Evolutionary conservation across 92 coral and sea anemone genomes (phyloP).

Genomic region (Plumapathes pennacea): DNA sequence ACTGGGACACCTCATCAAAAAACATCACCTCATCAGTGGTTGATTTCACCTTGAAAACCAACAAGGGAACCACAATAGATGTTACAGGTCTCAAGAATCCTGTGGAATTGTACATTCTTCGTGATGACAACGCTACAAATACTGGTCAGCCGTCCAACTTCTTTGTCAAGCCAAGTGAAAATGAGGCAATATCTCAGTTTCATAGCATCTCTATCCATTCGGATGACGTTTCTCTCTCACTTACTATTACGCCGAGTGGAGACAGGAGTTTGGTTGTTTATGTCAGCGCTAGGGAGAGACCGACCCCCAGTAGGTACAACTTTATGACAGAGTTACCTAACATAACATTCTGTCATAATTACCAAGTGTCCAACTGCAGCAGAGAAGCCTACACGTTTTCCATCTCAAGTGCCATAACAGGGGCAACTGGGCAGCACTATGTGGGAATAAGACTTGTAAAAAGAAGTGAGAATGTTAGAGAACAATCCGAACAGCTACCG

Average conservation of each 20-base stretch:
- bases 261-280: conserved; percentile 46
- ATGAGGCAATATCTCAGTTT: conserved; percentile 71
- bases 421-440: conserved; percentile 65
- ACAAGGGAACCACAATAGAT: conserved; percentile 46
- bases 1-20: conserved; percentile 73
- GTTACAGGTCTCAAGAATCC: conserved; percentile 48
- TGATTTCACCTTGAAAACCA: conserved; percentile 60
- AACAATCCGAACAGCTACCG: background rate
- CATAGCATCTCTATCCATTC: conserved; percentile 66
- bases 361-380: conserved; percentile 38
- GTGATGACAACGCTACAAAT: background rate
- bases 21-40: conserved; percentile 72
- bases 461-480: background rate
- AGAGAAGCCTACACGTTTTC: conserved; percentile 58
- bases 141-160: conserved; percentile 1
- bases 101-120: conserved; percentile 56
- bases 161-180: conserved; percentile 64
- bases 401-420: conserved; percentile 58
- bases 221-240: conserved; percentile 56
- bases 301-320: conserved; percentile 50
- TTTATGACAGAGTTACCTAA: conserved; percentile 63
- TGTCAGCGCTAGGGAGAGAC: conserved; percentile 61
- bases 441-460: conserved; percentile 38
- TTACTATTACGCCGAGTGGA: conserved; percentile 38
- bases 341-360: conserved; percentile 46